These are phyloP conservation scores for Pipra filicauda DNA, from an alignment of 2,113 vertebrate species.

Conservation along the genomic window DNA sequence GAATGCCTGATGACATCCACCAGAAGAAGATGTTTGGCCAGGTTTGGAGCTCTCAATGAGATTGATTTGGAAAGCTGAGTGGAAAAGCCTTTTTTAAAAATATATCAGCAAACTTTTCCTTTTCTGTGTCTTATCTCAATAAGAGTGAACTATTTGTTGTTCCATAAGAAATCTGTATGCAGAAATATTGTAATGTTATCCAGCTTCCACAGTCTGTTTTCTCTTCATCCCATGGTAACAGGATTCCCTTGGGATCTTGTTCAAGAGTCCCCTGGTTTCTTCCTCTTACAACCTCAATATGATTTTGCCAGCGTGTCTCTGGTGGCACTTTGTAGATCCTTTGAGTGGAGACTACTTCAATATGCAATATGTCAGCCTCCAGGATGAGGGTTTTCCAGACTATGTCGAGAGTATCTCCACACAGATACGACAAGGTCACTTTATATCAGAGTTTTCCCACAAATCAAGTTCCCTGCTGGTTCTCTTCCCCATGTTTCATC, in stretches of 20 bases:
- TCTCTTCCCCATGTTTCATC: neutral
- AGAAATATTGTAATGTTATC: neutral
- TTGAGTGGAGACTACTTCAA: neutral
- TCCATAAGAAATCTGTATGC: neutral
- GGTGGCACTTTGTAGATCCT: neutral
- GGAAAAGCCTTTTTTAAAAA: conserved; percentile 9
- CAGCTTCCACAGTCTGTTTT: neutral
- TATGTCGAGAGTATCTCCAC: neutral
- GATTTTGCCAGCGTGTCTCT: neutral
- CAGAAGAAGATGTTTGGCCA: neutral
- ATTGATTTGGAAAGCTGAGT: conserved; percentile 17
- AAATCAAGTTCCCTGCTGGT: neutral
- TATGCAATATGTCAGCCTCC: neutral
- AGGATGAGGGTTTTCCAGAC: neutral
- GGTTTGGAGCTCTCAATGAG: neutral
- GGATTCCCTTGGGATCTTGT: neutral
- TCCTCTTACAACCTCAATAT: neutral
- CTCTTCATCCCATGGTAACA: neutral
- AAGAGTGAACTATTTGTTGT: neutral
- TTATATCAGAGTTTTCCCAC: neutral
- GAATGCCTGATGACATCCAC: neutral
- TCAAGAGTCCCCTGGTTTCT: neutral
- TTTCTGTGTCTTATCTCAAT: neutral
- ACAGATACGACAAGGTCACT: neutral
- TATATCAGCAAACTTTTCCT: neutral